Base-by-base conservation (phyloP, 2,888 invertebrate genomes). In the Drosophila kanekoi region DNA sequence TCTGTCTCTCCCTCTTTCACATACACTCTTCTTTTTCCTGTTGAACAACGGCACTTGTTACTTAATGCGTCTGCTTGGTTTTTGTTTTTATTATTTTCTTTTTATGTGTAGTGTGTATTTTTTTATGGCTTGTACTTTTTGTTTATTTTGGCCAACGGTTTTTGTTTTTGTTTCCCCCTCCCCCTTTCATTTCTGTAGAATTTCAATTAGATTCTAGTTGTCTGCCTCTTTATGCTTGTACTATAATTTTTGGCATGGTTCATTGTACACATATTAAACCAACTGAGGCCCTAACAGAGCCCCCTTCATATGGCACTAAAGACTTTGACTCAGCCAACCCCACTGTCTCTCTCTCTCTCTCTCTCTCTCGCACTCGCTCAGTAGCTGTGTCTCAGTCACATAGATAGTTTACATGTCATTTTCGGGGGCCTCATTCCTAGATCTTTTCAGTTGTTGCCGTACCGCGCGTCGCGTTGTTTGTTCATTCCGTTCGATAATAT, bases 181-280 rank as follows among this genome's bases (percentile, higher is more conserved):
- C 57, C 23, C 28, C 57, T 18, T 41, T 37, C 10, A 54, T 72
- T 87, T 81, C 75, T 28, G 38, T 63, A 71, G 89, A 87, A 87
- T 77, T 72, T 54, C 57, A 71, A 65, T 80, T 71, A 67, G 82
- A 79, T 77, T 73, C 77, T 81, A 77, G 83, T 71, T 76, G 65
- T 51, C 20, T 60, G 63, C 32, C 60, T 44, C 32, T 64, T 47
- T 58, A 57, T 47, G 57, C 20, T 44, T 14, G 18, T 73, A 67
- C 67, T 64, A 74, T 58, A 76, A 69, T 70, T 67, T 85, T 85
- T 85, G 75, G 77, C 89, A 89, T 77, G 89, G 85, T 85, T 89
- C 85, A 85, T 85, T 85, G 85, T 85, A 87, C 85, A 81, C 77
- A 72, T 67, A 63, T 37, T 8, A 41, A n/a, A 18, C 20, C 13